Evolutionary conservation across 2,797 vertebrate species (phyloP), one percentile per base, ranked within the genome.

Genomic region (Rhinogobio ventralis): DNA sequence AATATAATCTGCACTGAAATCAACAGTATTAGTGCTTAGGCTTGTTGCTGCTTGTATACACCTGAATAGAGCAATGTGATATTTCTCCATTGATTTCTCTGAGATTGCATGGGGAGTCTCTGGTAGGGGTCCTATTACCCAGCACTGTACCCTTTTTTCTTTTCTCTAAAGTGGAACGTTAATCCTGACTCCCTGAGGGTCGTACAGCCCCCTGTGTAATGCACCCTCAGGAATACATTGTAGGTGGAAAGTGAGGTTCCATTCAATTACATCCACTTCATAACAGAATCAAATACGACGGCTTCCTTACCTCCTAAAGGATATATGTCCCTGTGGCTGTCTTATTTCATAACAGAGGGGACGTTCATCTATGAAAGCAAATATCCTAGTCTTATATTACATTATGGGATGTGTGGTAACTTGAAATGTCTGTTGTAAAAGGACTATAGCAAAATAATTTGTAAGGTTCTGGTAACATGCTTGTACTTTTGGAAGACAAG

Each of bases 1-100:
- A 69, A 69, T 10, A 36, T 74, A 19, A 64, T 73, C 55, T 74
- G 42, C 69, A 64, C 45, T 60, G 71, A 78, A 20, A n/a, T n/a
- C 33, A 46, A 64, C 42, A n/a, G 64, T 30, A 46, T 75, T 49
- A 71, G 64, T 71, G 62, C 69, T 76, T 60, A 84, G 77, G 76
- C 57, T 64, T 62, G 25, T 49, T 75, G 39, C 55, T 36, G 69
- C 51, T 36, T 75, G 75, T 55, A 45, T 83, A 79, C 62, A 78
- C 71, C 87, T 83, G 72, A 81, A 23, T 14, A 55, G 36, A 80
- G 80, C 79, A 60, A 83, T 49, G 57, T 80, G 71, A 88, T 80
- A 84, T 89, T 88, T 87, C 57, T 82, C 82, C 77, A 85, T 81
- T 82, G 86, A 88, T 87, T 88, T 83, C 78, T 81, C 55, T 77